These are phyloP conservation scores for Guaruba guarouba DNA, from an alignment of 2,113 vertebrate species.

Conservation along the genomic window DNA sequence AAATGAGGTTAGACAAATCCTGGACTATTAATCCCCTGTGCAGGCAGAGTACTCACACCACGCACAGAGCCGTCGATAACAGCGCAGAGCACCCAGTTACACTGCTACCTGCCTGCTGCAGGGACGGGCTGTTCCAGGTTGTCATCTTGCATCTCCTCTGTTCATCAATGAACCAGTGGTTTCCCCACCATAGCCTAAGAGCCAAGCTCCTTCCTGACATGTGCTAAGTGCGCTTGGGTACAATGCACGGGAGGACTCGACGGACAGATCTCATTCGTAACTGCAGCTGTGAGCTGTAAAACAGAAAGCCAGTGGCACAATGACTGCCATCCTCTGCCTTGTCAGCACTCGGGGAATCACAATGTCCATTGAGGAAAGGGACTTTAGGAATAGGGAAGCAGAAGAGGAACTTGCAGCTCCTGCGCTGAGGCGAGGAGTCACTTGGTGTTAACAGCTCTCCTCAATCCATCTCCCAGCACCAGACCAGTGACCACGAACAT, in stretches of 20 bases:
- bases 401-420: neutral
- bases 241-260: fast-evolving
- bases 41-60: neutral
- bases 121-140: neutral
- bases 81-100: neutral
- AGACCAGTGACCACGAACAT: neutral
- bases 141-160: neutral
- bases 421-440: neutral
- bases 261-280: fast-evolving
- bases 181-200: neutral
- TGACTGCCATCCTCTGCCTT: neutral
- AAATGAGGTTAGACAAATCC: conserved; percentile 41
- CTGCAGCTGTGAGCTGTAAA: neutral
- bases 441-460: neutral
- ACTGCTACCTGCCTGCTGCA: neutral
- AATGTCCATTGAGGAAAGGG: neutral
- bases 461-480: neutral
- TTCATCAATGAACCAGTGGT: fast-evolving
- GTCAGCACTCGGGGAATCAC: neutral
- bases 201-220: neutral
- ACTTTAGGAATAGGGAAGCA: neutral
- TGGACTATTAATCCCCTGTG: conserved; percentile 21
- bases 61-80: neutral
- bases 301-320: neutral
- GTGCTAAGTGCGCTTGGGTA: neutral